phyloP scores from a whole-genome alignment of 2,113 vertebrate species.

The Phoenicopterus ruber region DNA sequence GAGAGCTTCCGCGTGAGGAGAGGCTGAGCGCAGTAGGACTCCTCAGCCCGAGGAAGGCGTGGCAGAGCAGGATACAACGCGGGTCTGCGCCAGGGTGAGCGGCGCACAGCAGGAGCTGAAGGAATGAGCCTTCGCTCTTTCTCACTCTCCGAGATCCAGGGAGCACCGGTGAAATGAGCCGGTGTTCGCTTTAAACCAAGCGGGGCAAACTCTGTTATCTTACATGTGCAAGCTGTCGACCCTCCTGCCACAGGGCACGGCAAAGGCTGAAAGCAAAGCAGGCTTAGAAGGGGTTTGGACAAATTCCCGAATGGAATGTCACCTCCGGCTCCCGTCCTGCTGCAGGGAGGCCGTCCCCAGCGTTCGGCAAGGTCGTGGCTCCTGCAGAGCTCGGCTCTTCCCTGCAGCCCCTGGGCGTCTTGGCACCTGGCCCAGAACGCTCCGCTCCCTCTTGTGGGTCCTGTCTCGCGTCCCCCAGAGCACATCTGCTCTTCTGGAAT shows the following conservation, averaged over 20 bases:
- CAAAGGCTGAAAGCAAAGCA: background rate
- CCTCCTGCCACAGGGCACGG: too few species aligned
- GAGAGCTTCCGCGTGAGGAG: too few species aligned
- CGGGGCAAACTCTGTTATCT: too few species aligned
- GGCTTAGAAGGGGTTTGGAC: background rate
- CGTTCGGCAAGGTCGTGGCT: accelerated
- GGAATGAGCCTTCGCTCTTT: background rate
- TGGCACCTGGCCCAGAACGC: background rate
- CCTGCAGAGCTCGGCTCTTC: too few species aligned
- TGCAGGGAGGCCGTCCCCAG: too few species aligned
- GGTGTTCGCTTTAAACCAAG: too few species aligned
- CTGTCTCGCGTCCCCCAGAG: too few species aligned
- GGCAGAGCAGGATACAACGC: too few species aligned
- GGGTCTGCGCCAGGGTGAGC: background rate
- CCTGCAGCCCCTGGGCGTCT: background rate
- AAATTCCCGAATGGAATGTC: background rate
- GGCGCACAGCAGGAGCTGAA: background rate
- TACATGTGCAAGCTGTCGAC: background rate
- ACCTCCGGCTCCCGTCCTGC: background rate
- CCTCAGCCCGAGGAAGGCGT: too few species aligned
- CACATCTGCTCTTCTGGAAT: background rate
- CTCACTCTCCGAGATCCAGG: background rate
- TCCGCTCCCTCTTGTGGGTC: too few species aligned
- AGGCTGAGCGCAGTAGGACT: accelerated
- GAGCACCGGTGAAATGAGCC: too few species aligned